Evolutionary conservation across 2,113 vertebrate genomes (phyloP).

Genomic region (Ctenodactylus gundi): DNA sequence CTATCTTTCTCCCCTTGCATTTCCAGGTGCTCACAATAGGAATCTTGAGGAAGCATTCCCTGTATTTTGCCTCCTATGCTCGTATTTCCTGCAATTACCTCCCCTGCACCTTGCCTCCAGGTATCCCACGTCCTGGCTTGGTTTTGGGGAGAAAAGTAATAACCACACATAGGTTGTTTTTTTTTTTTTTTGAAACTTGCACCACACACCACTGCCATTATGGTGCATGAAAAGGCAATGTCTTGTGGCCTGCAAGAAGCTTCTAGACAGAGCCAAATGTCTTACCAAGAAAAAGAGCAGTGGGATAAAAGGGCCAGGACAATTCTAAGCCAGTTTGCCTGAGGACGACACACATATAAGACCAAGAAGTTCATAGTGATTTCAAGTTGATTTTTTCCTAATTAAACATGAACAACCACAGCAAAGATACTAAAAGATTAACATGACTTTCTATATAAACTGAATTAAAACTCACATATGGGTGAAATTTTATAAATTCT

Average conservation of each 20-base stretch:
- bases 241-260: neutral
- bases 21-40: rapidly evolving
- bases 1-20: neutral
- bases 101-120: neutral
- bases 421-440: neutral
- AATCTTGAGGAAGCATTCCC: no score
- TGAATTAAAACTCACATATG: neutral
- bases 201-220: neutral
- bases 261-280: neutral
- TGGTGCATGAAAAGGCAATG: neutral
- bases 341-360: neutral
- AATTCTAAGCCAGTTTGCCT: neutral
- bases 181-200: no score
- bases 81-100: neutral
- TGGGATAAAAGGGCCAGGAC: neutral
- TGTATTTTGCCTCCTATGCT: no score
- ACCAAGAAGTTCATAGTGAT: neutral
- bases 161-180: no score
- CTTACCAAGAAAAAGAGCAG: neutral
- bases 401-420: neutral
- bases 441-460: neutral
- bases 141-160: neutral
- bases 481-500: neutral
- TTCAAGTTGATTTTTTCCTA: neutral
- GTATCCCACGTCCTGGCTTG: neutral